Conservation (phyloP, 2,797 vertebrate species). For the Pseudomugil gertrudae region DNA sequence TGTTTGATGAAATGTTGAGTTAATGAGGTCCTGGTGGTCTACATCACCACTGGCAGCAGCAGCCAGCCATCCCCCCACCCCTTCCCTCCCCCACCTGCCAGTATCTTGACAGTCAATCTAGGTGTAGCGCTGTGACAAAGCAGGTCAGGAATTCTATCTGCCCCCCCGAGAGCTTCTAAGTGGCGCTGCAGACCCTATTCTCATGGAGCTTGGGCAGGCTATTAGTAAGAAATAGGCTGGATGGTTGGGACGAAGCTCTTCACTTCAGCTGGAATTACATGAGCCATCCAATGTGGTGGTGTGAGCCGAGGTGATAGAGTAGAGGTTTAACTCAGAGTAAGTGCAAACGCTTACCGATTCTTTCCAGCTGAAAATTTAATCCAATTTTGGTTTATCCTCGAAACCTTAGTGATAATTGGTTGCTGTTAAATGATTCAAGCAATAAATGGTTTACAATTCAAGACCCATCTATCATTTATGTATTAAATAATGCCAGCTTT, state of each 20-base stretch:
- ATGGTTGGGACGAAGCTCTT: constrained; percentile 45
- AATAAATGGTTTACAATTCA: constrained; percentile 56
- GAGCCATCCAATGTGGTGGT: constrained; percentile 39
- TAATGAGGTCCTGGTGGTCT: constrained; percentile 73
- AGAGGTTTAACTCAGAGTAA: constrained; percentile 6
- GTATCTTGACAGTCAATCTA: constrained; percentile 70
- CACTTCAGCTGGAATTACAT: constrained; percentile 49
- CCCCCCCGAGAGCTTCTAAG: constrained; percentile 61
- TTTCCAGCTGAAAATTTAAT: not conserved
- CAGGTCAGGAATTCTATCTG: constrained; percentile 76
- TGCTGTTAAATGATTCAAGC: constrained; percentile 40
- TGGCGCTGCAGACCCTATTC: constrained; percentile 58
- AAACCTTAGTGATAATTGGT: not conserved
- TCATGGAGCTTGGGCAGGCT: constrained; percentile 56
- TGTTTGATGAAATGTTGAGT: constrained; percentile 75
- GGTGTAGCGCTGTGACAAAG: constrained; percentile 51
- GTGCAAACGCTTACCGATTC: constrained; percentile 1
- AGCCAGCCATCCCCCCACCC: constrained; percentile 45
- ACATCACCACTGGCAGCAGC: constrained; percentile 47
- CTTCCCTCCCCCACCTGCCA: constrained; percentile 49
- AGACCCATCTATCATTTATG: constrained; percentile 57
- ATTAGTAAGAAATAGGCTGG: constrained; percentile 63
- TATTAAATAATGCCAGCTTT: constrained; percentile 43
- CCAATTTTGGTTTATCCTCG: constrained; percentile 18
- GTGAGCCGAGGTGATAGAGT: constrained; percentile 29